These are phyloP conservation scores for Mixornis gularis DNA, from an alignment of 2,113 vertebrate genomes.

Conservation along the genomic window DNA sequence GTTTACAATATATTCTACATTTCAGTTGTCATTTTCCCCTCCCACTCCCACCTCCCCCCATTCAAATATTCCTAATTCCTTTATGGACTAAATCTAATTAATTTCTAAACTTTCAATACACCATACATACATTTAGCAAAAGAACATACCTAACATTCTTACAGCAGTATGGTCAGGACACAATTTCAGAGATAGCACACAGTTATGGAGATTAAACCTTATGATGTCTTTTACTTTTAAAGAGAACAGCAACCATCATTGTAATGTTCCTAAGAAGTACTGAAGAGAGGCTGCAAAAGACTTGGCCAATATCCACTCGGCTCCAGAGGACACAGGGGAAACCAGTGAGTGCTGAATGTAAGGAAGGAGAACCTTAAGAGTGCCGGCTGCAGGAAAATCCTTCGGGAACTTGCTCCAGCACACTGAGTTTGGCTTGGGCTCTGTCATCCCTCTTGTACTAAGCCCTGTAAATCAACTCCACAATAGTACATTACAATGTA, in stretches of 20 bases:
- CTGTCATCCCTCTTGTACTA: slow-evolving; percentile 47
- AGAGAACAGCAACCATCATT: slow-evolving; percentile 46
- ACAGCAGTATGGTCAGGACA: slow-evolving; percentile 78
- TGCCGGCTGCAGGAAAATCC: slow-evolving; percentile 36
- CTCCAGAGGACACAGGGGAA: slow-evolving; percentile 3
- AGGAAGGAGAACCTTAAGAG: slow-evolving; percentile 38
- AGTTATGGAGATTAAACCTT: slow-evolving; percentile 46
- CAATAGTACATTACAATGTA: slow-evolving; percentile 76
- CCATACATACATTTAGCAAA: slow-evolving; percentile 83
- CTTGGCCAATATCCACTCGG: neutral
- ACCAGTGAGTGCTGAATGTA: neutral
- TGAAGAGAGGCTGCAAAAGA: slow-evolving; percentile 50
- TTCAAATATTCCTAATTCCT: slow-evolving; percentile 61
- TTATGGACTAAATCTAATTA: slow-evolving; percentile 73
- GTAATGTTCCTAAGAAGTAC: slow-evolving; percentile 45
- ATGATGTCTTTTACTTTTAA: neutral
- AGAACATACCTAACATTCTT: slow-evolving; percentile 82
- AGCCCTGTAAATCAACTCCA: slow-evolving; percentile 64
- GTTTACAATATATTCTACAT: slow-evolving; percentile 70
- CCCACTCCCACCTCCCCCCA: slow-evolving; percentile 41
- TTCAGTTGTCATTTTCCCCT: slow-evolving; percentile 48
- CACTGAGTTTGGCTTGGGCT: slow-evolving; percentile 21
- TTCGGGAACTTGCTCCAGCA: neutral
- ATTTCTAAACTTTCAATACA: slow-evolving; percentile 82
- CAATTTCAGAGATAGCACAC: slow-evolving; percentile 74